Evolutionary conservation across 2,888 invertebrate species (phyloP).

Genomic region (Cheilosia urbana): DNA sequence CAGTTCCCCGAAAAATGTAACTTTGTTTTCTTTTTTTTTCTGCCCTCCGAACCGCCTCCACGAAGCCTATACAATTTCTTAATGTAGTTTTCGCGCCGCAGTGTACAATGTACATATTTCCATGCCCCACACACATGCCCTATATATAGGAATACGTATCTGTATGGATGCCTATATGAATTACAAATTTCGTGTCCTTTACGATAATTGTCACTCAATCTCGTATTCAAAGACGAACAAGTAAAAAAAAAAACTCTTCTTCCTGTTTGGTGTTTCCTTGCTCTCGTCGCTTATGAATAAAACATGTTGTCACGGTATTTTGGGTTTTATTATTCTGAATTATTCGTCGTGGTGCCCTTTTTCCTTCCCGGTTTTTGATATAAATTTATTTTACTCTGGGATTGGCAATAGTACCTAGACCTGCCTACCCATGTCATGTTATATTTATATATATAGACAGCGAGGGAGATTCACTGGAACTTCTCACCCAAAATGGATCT

Average conservation of each 20-base stretch:
- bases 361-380: slow-evolving; percentile 31
- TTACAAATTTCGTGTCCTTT: slow-evolving; percentile 50
- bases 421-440: slow-evolving; percentile 13
- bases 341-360: slow-evolving; percentile 48
- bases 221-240: slow-evolving; percentile 26
- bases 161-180: neutral
- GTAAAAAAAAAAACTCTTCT: slow-evolving; percentile 35
- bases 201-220: slow-evolving; percentile 73
- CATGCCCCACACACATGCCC: slow-evolving; percentile 33
- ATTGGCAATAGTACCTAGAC: neutral
- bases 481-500: slow-evolving; percentile 20
- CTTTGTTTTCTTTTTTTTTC: too few relatives aligned
- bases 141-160: neutral
- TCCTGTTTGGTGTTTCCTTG: slow-evolving; percentile 49
- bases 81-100: neutral
- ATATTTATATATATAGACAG: slow-evolving; percentile 15
- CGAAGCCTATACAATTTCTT: too few relatives aligned
- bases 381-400: slow-evolving; percentile 48
- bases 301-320: slow-evolving; percentile 69
- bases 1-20: too few relatives aligned
- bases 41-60: too few relatives aligned
- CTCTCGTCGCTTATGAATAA: slow-evolving; percentile 66
- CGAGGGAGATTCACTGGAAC: slow-evolving; percentile 5
- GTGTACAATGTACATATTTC: slow-evolving; percentile 23
- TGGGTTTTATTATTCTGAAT: slow-evolving; percentile 67